These are phyloP conservation scores for Cranoglanis bouderius DNA, from an alignment of 2,113 vertebrate species.

Conservation along the genomic window DNA sequence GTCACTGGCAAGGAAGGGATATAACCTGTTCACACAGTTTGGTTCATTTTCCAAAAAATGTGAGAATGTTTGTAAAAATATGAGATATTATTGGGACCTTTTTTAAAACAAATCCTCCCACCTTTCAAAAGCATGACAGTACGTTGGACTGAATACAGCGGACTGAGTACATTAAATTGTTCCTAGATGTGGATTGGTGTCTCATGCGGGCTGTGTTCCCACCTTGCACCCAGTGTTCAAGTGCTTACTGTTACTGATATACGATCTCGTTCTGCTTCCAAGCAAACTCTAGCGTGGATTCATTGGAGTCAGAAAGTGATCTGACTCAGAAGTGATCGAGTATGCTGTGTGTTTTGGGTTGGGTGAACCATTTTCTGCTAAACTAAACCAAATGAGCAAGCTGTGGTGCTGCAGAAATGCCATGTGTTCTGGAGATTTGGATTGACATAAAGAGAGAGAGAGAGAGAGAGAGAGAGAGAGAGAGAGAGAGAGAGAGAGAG, in stretches of 20 bases:
- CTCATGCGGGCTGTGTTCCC: not conserved
- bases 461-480: too few species aligned
- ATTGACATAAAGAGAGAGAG: not conserved
- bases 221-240: not conserved
- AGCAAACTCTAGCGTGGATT: not conserved
- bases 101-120: not conserved
- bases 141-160: not conserved
- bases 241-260: not conserved
- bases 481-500: too few species aligned
- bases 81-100: not conserved
- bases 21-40: not conserved
- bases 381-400: not conserved
- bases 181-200: not conserved
- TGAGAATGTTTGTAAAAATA: not conserved
- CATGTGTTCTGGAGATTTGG: not conserved
- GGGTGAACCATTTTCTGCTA: not conserved
- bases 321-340: not conserved
- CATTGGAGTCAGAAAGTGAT: not conserved
- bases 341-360: not conserved
- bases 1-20: constrained; percentile 3
- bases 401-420: not conserved
- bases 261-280: not conserved
- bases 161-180: not conserved
- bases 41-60: not conserved
- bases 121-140: not conserved